Evolutionary conservation across 2,113 vertebrate species (phyloP), one percentile per base, ranked within the genome.

Genomic region (Prietella phreatophila): DNA sequence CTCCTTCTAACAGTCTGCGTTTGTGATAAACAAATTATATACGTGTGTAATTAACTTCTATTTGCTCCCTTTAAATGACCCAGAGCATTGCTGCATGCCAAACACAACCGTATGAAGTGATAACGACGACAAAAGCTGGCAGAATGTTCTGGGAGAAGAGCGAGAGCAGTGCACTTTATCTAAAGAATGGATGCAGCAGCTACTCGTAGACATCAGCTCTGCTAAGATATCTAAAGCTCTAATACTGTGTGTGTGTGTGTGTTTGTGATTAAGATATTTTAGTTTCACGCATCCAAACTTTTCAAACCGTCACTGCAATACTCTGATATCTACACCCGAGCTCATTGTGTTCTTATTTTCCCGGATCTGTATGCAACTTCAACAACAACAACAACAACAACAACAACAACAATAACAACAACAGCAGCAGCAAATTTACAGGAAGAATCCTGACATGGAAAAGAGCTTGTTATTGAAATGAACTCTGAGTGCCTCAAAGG

Each of bases 1-100:
- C 89, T 86, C 65, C 42, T 88, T 90, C 78, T 58, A 87, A 83
- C 60, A 88, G 87, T 82, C 85, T 58, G 85, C n/a, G 76, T 88
- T 76, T 75, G 88, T 88, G 87, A 90, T 90, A 86, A 90, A 88
- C 89, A 88, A 88, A 88, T 88, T 86, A 88, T 56, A 88, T 92
- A 92, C 90, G 92, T 85, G 81, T 91, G 90, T 92, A 91, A 93
- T 94, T 93, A 89, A 86, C 92, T 93, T 91, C 91, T 91, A 92
- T 92, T 93, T 91, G 92, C 86, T 92, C 91, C 87, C 87, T 69
- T 67, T 50, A 47, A 80, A 69, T 53, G 39, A 63, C 9, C 71
- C 60, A 55, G 84, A 25, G 69, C 79, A 20, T 58, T 33, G 55
- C n/a, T 53, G 81, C 42, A 30, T 0, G 33, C 69, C 86, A 76